Conservation (phyloP, 2,113 vertebrate genomes). For the Suricata suricatta region DNA sequence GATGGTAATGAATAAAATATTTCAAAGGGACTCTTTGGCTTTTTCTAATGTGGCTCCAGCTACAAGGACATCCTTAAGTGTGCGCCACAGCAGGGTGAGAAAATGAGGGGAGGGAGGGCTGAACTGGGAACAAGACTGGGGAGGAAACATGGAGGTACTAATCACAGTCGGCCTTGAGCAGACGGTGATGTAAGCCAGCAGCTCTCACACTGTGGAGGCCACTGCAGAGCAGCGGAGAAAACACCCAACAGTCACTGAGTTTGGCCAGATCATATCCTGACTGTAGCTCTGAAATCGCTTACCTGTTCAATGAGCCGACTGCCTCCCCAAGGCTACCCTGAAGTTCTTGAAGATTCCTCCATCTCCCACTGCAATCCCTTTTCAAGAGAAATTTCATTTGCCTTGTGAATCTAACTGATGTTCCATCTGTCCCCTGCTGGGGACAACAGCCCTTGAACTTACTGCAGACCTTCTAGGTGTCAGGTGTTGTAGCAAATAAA, state of each 20-base stretch:
- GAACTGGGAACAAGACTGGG: neutral
- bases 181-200: neutral
- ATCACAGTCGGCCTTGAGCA: neutral
- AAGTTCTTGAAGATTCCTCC: neutral
- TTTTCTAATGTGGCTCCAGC: slow-evolving; percentile 13
- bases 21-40: slow-evolving; percentile 33
- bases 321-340: no score
- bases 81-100: neutral
- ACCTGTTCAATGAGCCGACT: neutral
- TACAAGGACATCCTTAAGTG: neutral
- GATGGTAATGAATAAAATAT: slow-evolving; percentile 52
- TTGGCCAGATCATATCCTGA: neutral
- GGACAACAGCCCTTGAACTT: neutral
- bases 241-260: fast-evolving
- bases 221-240: neutral
- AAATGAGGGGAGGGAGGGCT: neutral
- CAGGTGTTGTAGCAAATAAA: neutral
- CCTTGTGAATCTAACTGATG: neutral
- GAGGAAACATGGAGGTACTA: no score
- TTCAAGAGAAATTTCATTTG: slow-evolving; percentile 15
- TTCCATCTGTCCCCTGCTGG: neutral
- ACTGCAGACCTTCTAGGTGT: neutral
- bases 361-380: neutral
- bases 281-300: neutral
- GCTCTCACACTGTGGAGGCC: neutral